Percentiles rank a stretch among this genome's conserved stretches.
Conservation (phyloP, 2,888 invertebrate genomes). For the Drosophila falleni region DNA sequence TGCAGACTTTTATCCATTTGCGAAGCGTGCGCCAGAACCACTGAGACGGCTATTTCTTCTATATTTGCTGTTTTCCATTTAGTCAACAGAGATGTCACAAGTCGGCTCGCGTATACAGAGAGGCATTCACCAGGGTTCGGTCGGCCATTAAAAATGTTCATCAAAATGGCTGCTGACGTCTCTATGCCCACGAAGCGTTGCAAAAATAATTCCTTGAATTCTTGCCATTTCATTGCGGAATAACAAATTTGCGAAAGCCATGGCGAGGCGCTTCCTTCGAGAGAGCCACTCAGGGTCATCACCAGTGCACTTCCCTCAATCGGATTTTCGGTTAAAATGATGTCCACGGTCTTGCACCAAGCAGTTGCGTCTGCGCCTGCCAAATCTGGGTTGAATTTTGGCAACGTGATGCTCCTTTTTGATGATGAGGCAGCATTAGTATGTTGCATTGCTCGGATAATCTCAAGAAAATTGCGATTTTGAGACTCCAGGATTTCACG, state of each 20-base stretch:
- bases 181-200: constrained; percentile 24
- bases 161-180: constrained; percentile 18
- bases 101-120: constrained; percentile 11
- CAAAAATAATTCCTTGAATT: constrained; percentile 32
- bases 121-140: constrained; percentile 11
- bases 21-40: constrained; percentile 10
- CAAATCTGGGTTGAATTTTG: constrained; percentile 17
- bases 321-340: constrained; percentile 21
- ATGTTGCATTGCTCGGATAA: constrained; percentile 1
- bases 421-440: constrained; percentile 3
- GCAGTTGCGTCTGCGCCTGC: constrained; percentile 11
- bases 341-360: constrained; percentile 17
- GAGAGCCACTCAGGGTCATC: constrained; percentile 33
- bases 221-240: constrained; percentile 23
- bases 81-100: constrained; percentile 4
- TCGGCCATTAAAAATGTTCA: constrained; percentile 7
- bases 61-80: constrained; percentile 10
- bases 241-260: constrained; percentile 40
- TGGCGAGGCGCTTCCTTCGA: constrained; percentile 29
- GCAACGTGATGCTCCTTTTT: constrained; percentile 10
- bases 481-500: constrained; percentile 20
- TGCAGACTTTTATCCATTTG: constrained; percentile 2
- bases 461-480: constrained; percentile 11
- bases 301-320: constrained; percentile 34
- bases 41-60: constrained; percentile 12